Percentiles rank a stretch among this genome's conserved stretches.
phyloP scores from a whole-genome alignment of 1,140 invertebrate genomes.

The Battus philenor region DNA sequence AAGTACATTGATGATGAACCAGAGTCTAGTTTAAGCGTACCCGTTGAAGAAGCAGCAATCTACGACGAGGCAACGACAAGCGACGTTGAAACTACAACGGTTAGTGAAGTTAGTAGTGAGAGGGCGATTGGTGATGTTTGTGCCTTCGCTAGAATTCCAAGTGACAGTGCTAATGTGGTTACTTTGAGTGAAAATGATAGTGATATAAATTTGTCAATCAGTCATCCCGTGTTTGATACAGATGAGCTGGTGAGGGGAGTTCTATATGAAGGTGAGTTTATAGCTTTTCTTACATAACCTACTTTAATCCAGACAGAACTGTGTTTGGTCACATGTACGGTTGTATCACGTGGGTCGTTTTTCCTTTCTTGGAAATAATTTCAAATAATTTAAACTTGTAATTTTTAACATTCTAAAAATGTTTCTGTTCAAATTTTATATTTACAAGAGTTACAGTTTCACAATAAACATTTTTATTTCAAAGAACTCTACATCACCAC shows the following conservation, averaged over 20 bases:
- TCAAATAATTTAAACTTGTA: too few species aligned
- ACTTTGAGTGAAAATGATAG: constrained; percentile 54
- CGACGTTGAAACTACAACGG: constrained; percentile 37
- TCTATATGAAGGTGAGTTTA: constrained; percentile 62
- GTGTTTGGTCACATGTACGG: too few species aligned
- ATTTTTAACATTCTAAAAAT: too few species aligned
- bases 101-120: constrained; percentile 44
- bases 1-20: constrained; percentile 19
- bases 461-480: too few species aligned
- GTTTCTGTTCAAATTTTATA: too few species aligned
- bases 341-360: too few species aligned
- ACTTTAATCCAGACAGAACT: too few species aligned
- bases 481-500: too few species aligned
- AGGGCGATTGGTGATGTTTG: constrained; percentile 45
- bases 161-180: constrained; percentile 58
- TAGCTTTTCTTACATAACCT: too few species aligned
- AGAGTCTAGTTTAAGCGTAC: constrained; percentile 30
- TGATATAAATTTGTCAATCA: constrained; percentile 59
- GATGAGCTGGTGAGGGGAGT: constrained; percentile 56
- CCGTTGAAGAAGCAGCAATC: constrained; percentile 29
- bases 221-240: constrained; percentile 55
- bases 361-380: too few species aligned
- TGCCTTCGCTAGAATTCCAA: constrained; percentile 54
- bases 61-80: constrained; percentile 52
- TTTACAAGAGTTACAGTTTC: too few species aligned